Evolutionary conservation across 2,888 invertebrate genomes (phyloP).

Genomic region (Yponomeuta malinellus): DNA sequence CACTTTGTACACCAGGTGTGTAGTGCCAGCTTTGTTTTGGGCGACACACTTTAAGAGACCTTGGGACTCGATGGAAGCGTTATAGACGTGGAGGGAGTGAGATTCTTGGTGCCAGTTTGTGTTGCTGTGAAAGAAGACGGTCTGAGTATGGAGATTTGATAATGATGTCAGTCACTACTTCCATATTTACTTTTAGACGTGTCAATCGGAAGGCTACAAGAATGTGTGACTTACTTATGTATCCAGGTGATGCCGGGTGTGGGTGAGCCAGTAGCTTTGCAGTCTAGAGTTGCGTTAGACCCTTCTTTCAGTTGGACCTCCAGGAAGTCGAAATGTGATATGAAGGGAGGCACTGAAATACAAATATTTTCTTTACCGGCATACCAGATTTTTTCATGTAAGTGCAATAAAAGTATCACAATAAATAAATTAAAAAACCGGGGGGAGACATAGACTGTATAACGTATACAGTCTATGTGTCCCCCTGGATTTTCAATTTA

Average conservation of each 20-base stretch:
- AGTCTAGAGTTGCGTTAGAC: constrained; percentile 56
- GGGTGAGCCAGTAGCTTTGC: constrained; percentile 61
- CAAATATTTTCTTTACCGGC: neutral
- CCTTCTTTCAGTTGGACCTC: constrained; percentile 59
- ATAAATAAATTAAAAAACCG: too few species aligned
- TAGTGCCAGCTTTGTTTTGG: constrained; percentile 74
- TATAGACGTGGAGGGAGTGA: constrained; percentile 33
- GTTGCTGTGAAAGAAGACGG: constrained; percentile 35
- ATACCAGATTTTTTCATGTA: too few species aligned
- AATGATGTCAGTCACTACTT: too few species aligned
- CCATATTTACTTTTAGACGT: neutral
- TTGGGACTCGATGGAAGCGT: constrained; percentile 41
- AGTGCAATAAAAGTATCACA: too few species aligned
- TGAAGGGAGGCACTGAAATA: constrained; percentile 51
- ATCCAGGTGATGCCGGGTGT: constrained; percentile 57
- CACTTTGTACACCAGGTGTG: constrained; percentile 67
- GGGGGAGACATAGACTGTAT: too few species aligned
- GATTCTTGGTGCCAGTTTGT: constrained; percentile 44
- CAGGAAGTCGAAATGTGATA: constrained; percentile 53
- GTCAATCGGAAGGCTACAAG: neutral
- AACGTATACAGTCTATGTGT: too few species aligned
- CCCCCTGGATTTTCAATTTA: too few species aligned
- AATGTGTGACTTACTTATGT: constrained; percentile 41
- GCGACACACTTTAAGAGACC: constrained; percentile 78
- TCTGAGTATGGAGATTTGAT: too few species aligned